Evolutionary conservation across 2,113 vertebrate species (phyloP).

Genomic region (Prochilodus magdalenae): DNA sequence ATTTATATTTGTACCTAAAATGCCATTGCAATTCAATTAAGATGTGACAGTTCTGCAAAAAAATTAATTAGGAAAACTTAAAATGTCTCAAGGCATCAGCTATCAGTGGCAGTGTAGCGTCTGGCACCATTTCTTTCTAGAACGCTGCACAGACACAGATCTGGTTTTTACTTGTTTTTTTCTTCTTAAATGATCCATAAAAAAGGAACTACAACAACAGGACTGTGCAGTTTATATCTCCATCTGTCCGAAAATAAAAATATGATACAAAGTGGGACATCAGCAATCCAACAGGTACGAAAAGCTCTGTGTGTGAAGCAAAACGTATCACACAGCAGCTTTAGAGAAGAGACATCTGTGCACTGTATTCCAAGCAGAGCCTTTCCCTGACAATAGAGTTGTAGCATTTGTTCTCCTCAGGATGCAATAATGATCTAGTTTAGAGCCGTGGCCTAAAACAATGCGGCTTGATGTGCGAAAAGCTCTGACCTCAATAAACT

Average conservation of each 20-base stretch:
- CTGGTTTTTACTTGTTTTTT: constrained; percentile 33
- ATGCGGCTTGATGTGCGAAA: constrained; percentile 30
- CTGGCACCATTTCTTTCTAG: constrained; percentile 53
- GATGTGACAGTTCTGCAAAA: constrained; percentile 38
- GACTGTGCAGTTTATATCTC: constrained; percentile 16
- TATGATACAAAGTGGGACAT: constrained; percentile 16
- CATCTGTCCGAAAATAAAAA: constrained; percentile 31
- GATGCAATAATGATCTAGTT: constrained; percentile 25
- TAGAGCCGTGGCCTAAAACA: constrained; percentile 40
- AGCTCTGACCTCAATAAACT: constrained; percentile 55
- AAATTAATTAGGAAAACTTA: constrained; percentile 46
- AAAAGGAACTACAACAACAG: constrained; percentile 12
- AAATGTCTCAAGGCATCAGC: constrained; percentile 56
- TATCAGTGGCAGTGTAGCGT: constrained; percentile 42
- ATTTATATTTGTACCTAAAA: constrained; percentile 44
- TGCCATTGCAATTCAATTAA: constrained; percentile 49
- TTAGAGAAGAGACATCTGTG: constrained; percentile 16
- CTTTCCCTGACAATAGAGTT: constrained; percentile 9
- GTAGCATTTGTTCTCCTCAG: constrained; percentile 17
- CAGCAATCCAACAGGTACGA: constrained; percentile 17
- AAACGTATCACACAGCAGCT: constrained; percentile 5
- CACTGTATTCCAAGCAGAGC: not conserved
- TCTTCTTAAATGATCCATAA: constrained; percentile 31
- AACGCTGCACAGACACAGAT: constrained; percentile 47
- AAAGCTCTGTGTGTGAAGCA: constrained; percentile 26